A percentile compares a stretch with the other conserved stretches of the same genome.
These are phyloP conservation scores for Casuarius casuarius DNA, from an alignment of 2,113 vertebrate species.

Conservation along the genomic window DNA sequence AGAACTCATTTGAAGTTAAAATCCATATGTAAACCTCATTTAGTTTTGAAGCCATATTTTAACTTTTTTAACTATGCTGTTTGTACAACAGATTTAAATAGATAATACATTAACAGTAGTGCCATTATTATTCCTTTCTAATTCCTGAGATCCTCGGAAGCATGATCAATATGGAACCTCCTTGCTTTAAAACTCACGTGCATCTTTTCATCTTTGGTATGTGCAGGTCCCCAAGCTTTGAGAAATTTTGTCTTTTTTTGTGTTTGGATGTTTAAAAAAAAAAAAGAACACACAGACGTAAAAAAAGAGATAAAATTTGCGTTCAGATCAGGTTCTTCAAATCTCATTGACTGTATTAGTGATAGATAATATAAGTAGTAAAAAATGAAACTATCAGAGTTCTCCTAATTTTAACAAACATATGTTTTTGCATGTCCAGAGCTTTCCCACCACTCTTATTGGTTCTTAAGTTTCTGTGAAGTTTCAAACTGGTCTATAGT, in stretches of 20 bases:
- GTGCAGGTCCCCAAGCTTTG: not conserved
- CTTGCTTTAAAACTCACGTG: not conserved
- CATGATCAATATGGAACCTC: not conserved
- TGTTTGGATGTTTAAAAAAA: not conserved
- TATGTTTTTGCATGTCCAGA: not conserved
- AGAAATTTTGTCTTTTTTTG: not conserved
- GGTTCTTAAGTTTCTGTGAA: not conserved
- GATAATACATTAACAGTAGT: conserved; percentile 20
- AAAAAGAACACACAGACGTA: not conserved
- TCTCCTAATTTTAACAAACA: not conserved
- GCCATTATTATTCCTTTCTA: not conserved
- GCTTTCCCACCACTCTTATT: not conserved
- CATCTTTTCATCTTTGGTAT: not conserved
- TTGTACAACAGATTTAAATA: not conserved
- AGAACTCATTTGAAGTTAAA: not conserved
- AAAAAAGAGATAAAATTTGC: not conserved
- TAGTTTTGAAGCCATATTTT: conserved; percentile 15
- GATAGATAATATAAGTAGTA: not conserved
- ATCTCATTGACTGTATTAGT: not conserved
- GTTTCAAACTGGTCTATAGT: not conserved
- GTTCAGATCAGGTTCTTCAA: not conserved
- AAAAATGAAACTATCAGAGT: not conserved
- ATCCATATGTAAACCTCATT: not conserved
- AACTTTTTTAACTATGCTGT: not conserved
- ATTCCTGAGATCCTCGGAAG: not conserved